Evolutionary conservation across 2,888 invertebrate species (phyloP).

Genomic region (Mactromeris polynyma): DNA sequence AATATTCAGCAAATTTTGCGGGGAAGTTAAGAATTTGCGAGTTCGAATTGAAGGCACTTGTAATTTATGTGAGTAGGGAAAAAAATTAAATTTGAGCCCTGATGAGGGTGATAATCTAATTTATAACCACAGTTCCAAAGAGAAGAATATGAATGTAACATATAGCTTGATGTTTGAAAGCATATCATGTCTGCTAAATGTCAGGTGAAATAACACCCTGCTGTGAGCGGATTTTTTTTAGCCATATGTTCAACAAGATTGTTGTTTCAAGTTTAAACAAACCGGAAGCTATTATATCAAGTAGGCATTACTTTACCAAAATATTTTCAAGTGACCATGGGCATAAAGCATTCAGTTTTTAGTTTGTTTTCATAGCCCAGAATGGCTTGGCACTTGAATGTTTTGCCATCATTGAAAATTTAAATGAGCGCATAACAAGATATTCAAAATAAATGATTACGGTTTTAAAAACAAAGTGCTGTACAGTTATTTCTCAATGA

Average conservation of each 20-base stretch:
- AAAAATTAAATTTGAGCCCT: too few species aligned
- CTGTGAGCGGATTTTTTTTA: background rate
- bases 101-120: constrained; percentile 1
- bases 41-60: too few species aligned
- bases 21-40: too few species aligned
- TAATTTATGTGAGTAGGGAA: too few species aligned
- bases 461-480: constrained; percentile 35
- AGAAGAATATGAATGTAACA: background rate
- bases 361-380: constrained; percentile 12
- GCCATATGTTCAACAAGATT: constrained; percentile 1
- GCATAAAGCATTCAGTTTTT: background rate
- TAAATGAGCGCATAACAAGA: background rate
- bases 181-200: background rate
- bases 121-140: background rate
- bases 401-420: background rate
- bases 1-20: too few species aligned
- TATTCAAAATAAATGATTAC: constrained; percentile 28
- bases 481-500: constrained; percentile 16
- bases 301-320: background rate
- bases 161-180: background rate
- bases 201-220: background rate
- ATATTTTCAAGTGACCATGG: constrained; percentile 21
- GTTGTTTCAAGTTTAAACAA: background rate
- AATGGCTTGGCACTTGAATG: background rate
- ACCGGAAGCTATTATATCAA: constrained; percentile 1